Base-by-base conservation (phyloP, 2,113 vertebrate species). In the Cacatua alba region DNA sequence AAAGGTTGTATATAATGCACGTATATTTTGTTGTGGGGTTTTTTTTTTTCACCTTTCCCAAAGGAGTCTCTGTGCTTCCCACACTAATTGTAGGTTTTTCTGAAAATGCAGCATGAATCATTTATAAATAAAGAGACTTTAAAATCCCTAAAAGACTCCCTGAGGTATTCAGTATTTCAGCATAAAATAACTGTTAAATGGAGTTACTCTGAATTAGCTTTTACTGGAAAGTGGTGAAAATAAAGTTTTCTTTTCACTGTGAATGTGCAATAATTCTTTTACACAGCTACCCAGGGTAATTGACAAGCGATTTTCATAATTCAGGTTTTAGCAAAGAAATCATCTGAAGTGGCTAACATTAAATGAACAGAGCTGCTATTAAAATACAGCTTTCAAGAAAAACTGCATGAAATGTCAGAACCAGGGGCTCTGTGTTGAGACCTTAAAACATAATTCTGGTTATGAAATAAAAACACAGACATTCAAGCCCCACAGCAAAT, bases 121-220 rank as follows among this genome's bases (percentile, higher is more conserved):
- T 98, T 98, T 98, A 98, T 98, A 98, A 98, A 98, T 98, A 98
- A 98, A 98, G 98, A 98, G 98, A 98, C 98, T 98, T 98, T 98
- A 98, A 98, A 98, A 98, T 98, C 98, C 98, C 98, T 98, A 98
- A 98, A 98, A 98, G 98, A 98, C 98, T 98, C 98, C 98, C 98
- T 21, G 95, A 98, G 98, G 98, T 98, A 98, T 98, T 98, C 97
- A 97, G 97, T 96, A 98, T 98, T 98, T 98, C 98, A 98, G 98
- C 97, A 98, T 98, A 98, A 98, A 98, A 98, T 98, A 98, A 98
- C 98, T 98, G 98, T 98, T 98, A 98, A 98, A 98, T 98, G 98
- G 98, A 98, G 98, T 98, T 98, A 98, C 98, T 98, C 98, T 98
- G 98, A 98, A 98, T 98, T 98, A 98, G 98, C 98, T 98, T 98